A percentile compares a stretch with the other conserved stretches of the same genome.
Conservation (phyloP, 2,113 vertebrate genomes). For the Nothoprocta perdicaria region DNA sequence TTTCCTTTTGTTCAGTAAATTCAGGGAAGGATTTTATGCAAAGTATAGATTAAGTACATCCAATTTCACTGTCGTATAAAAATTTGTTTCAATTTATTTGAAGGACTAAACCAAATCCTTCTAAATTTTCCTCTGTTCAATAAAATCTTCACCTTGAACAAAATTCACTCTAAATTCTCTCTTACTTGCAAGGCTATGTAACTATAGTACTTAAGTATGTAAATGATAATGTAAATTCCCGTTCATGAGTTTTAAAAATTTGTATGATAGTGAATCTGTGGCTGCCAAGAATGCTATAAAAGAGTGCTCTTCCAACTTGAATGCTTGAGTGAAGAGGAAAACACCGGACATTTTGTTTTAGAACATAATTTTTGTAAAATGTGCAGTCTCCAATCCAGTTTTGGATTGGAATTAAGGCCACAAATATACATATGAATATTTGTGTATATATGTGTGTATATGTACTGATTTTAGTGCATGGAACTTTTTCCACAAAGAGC, state of each 20-base stretch:
- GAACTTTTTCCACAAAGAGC: not conserved
- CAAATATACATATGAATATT: not conserved
- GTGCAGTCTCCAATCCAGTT: not conserved
- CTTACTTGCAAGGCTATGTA: not conserved
- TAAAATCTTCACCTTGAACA: not conserved
- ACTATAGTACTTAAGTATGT: not conserved
- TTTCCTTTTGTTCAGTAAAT: conserved; percentile 10
- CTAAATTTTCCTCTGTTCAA: not conserved
- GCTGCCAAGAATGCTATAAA: not conserved
- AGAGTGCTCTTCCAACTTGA: not conserved
- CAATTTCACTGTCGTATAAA: not conserved
- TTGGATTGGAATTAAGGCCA: not conserved
- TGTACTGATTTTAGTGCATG: not conserved
- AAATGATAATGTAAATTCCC: not conserved
- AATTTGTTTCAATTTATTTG: not conserved
- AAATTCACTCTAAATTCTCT: not conserved
- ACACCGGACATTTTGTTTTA: not conserved
- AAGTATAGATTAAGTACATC: not conserved
- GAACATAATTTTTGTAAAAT: not conserved
- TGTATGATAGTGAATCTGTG: not conserved
- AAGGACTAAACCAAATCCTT: not conserved
- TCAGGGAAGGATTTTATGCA: not conserved
- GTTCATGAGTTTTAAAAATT: not conserved
- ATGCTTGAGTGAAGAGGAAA: not conserved
- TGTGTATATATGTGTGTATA: too few species aligned